A percentile compares a stretch with the other conserved stretches of the same genome.
These are phyloP conservation scores for Trematocara caparti DNA, from an alignment of 2,797 vertebrate species.

Conservation along the genomic window DNA sequence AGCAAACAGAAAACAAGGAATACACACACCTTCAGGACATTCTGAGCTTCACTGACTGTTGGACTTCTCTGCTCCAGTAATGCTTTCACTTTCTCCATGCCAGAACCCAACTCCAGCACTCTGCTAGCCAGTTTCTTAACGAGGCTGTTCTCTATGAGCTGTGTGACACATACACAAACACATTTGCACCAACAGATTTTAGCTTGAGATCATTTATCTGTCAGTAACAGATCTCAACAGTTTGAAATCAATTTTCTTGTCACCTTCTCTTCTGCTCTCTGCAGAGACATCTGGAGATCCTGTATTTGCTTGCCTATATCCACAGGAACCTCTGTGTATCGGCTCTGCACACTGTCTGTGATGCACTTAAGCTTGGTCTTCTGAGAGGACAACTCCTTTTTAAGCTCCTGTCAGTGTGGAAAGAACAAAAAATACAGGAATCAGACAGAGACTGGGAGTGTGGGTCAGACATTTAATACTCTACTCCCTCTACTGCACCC, in stretches of 20 bases:
- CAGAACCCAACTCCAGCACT: slow-evolving; percentile 77
- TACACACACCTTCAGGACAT: slow-evolving; percentile 83
- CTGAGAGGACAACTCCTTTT: slow-evolving; percentile 65
- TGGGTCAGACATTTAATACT: background rate
- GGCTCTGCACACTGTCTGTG: slow-evolving; percentile 71
- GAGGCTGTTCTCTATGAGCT: slow-evolving; percentile 61
- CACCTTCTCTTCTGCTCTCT: slow-evolving; percentile 85
- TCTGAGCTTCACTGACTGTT: slow-evolving; percentile 81
- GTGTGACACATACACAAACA: background rate
- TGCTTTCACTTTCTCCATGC: slow-evolving; percentile 77
- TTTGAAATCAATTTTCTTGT: background rate
- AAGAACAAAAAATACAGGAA: background rate
- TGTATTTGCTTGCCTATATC: slow-evolving; percentile 76
- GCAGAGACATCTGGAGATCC: slow-evolving; percentile 73
- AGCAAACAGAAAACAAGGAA: background rate
- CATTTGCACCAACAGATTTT: background rate
- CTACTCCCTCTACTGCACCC: background rate
- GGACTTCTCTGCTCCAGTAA: slow-evolving; percentile 82
- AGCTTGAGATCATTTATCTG: background rate
- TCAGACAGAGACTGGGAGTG: background rate
- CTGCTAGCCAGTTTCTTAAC: slow-evolving; percentile 70
- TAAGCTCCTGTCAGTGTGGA: slow-evolving; percentile 76
- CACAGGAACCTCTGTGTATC: slow-evolving; percentile 75
- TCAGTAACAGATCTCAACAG: background rate
- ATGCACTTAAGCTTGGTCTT: slow-evolving; percentile 74